These are phyloP conservation scores for Orchestia grillus DNA, from an alignment of 1,140 invertebrate species.

Conservation along the genomic window DNA sequence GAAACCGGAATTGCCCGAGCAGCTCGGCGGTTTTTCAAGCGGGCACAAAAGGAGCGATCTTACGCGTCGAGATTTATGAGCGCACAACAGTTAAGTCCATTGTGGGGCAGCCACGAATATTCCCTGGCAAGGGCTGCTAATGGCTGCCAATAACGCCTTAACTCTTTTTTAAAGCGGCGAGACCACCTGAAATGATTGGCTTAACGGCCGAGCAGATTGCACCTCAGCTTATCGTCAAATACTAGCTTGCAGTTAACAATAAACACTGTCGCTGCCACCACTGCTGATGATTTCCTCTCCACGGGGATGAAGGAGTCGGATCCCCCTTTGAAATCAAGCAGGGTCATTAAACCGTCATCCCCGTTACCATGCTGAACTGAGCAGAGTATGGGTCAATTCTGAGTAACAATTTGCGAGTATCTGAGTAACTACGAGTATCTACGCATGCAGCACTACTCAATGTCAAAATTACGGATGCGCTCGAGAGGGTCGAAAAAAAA, in stretches of 20 bases:
- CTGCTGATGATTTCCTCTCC: not conserved
- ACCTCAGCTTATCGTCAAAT: slow-evolving; percentile 21
- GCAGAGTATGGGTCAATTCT: not conserved
- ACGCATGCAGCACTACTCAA: not conserved
- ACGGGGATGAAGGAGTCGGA: not conserved
- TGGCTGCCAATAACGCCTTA: not conserved
- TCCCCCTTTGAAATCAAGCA: not conserved
- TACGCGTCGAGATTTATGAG: not conserved
- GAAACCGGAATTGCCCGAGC: not conserved
- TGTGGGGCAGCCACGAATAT: not conserved
- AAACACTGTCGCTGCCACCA: not conserved
- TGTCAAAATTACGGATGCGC: not conserved
- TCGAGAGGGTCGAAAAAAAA: not conserved
- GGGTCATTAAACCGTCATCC: not conserved
- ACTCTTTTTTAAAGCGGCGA: not conserved
- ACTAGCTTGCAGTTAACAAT: not conserved
- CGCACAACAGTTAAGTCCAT: slow-evolving; percentile 20
- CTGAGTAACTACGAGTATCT: no score
- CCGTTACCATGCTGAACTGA: not conserved
- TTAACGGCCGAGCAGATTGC: slow-evolving; percentile 20
- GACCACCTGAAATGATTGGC: slow-evolving; percentile 32
- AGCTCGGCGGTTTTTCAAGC: not conserved
- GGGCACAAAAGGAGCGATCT: not conserved
- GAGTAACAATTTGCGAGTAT: not conserved
- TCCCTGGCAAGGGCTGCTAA: not conserved